Base-by-base conservation (phyloP, 2,797 vertebrate genomes). In the Capromys pilorides region DNA sequence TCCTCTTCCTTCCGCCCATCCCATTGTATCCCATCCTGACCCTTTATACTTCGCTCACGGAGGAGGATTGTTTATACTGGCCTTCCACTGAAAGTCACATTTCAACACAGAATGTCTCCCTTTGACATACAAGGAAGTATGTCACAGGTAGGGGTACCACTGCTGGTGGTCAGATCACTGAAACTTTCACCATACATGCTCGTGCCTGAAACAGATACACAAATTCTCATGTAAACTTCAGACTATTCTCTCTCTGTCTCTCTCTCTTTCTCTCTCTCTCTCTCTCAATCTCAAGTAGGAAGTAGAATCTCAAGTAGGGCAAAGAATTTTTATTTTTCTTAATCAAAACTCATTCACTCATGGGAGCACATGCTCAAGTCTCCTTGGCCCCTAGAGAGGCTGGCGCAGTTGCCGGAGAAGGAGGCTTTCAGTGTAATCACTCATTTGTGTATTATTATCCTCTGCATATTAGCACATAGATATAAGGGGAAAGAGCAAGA, bases 261-360 rank as follows among this genome's bases (percentile, higher is more conserved):
- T 54, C 51, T 54, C 13, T 54, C 51, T 54, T 12, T 54, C 13
- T 54, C 51, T 54, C 51, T 54, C 51, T 54, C 51, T 54, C 13
- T 54, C 51, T 54, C 51, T 54, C 51, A 13, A 11, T 54, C 51
- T 54, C 11, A 61, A 36, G 71, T 85, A 73, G 66, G 82, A 94
- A 92, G 82, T 28, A 91, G 59, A 87, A 36, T 93, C 12, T 62
- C 31, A 73, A 18, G 87, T 66, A 79, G 36, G 31, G 79, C 49
- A 93, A 80, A 92, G 19, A 62, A 13, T 24, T 54, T 36, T 57
- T 51, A 51, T 51, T 54, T 54, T 79, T 45, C 39, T 77, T n/a
- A 22, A 69, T 79, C 36, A 78, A 92, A 91, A 80, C 81, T 91
- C 88, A 90, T 75, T 94, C 41, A 69, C 41, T 75, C 36, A 67